Conservation (phyloP, 2,797 vertebrate genomes). For the Sebastes baramenuke region DNA sequence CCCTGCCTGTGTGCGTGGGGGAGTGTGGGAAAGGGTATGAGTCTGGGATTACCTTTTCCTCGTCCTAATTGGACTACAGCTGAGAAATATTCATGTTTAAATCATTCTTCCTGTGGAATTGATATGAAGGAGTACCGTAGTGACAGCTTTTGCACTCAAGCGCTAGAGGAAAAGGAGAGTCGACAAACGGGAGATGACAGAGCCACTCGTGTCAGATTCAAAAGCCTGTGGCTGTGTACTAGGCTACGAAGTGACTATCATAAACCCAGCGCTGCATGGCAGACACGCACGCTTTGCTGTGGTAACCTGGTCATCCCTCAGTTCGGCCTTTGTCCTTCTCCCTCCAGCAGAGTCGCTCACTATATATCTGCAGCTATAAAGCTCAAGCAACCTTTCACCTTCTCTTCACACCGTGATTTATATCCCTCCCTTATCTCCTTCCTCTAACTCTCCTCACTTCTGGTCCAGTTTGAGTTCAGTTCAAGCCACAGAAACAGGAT, state of each 20-base stretch:
- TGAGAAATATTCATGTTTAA: conserved; percentile 18
- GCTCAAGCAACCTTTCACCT: neutral
- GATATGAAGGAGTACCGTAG: neutral
- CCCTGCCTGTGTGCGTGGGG: neutral
- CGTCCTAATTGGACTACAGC: neutral
- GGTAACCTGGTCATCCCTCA: neutral
- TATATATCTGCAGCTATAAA: neutral
- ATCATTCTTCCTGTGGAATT: neutral
- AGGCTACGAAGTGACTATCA: neutral
- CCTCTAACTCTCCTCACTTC: neutral
- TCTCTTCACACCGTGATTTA: neutral
- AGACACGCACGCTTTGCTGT: neutral
- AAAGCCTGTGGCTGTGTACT: neutral
- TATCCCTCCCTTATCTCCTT: neutral
- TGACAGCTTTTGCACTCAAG: neutral
- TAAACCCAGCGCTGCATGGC: neutral
- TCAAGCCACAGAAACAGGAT: neutral
- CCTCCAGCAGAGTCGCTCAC: neutral
- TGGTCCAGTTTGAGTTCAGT: neutral
- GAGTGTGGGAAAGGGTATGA: neutral
- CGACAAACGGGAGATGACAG: neutral
- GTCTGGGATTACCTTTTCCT: conserved; percentile 4
- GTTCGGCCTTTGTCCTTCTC: conserved; percentile 1
- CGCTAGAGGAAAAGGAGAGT: neutral
- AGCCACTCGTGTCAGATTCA: neutral